These are phyloP conservation scores for Chymomyza caudatula DNA, from an alignment of 2,888 invertebrate genomes.

Conservation along the genomic window DNA sequence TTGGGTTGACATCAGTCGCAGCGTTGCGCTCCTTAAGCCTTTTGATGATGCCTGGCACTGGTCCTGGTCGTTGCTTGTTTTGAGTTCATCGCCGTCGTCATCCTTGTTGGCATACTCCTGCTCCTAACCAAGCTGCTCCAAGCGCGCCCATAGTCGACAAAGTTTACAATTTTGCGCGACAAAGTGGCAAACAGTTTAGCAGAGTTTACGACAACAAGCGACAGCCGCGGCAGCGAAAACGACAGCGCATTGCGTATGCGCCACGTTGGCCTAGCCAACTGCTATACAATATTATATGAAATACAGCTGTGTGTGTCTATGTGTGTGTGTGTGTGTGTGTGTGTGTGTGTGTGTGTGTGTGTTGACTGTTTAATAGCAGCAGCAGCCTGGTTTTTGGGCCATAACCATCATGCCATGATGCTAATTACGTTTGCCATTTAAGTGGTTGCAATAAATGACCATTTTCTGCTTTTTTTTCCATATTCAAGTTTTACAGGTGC, in stretches of 20 bases:
- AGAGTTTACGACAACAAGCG: slow-evolving; percentile 68
- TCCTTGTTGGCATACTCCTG: background rate
- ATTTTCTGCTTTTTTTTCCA: slow-evolving; percentile 23
- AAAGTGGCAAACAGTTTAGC: slow-evolving; percentile 72
- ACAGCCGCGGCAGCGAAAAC: slow-evolving; percentile 6
- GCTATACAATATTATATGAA: background rate
- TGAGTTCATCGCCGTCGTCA: slow-evolving; percentile 55
- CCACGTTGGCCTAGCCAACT: background rate
- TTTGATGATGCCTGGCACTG: slow-evolving; percentile 57
- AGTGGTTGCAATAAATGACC: slow-evolving; percentile 68
- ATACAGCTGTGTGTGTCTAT: slow-evolving; percentile 45
- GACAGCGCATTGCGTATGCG: slow-evolving; percentile 7
- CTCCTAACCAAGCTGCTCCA: background rate
- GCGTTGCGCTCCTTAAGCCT: slow-evolving; percentile 62
- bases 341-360: slow-evolving; percentile 14
- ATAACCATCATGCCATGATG: slow-evolving; percentile 64
- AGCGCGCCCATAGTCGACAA: slow-evolving; percentile 46
- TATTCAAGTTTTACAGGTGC: background rate
- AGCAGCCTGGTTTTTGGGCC: slow-evolving; percentile 37
- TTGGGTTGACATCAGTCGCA: slow-evolving; percentile 39
- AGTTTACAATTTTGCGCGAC: slow-evolving; percentile 72
- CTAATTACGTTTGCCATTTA: slow-evolving; percentile 69
- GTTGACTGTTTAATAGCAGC: slow-evolving; percentile 59
- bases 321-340: slow-evolving; percentile 2
- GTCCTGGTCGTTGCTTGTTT: slow-evolving; percentile 21